Evolutionary conservation across 1,140 invertebrate species (phyloP).

Genomic region (Drosophila ficusphila): DNA sequence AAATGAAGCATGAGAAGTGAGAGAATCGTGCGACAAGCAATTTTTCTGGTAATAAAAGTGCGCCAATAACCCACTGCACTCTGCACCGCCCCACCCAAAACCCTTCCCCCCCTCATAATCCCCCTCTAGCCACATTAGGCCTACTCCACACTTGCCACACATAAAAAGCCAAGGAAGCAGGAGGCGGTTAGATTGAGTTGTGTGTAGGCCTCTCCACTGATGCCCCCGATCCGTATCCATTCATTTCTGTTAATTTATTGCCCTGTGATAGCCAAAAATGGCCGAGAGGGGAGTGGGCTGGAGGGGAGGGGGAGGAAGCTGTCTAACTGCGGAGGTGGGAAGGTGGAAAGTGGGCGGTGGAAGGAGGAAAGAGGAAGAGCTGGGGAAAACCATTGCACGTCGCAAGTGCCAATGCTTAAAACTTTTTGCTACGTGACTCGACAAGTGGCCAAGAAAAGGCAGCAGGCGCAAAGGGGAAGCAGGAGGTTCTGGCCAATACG

Average conservation of each 20-base stretch:
- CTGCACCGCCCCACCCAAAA: conserved; percentile 31
- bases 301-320: not conserved
- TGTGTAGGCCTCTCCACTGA: conserved; percentile 36
- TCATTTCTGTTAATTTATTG: conserved; percentile 81
- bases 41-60: conserved; percentile 66
- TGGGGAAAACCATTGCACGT: conserved; percentile 65
- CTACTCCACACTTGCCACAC: conserved; percentile 46
- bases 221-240: conserved; percentile 45
- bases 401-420: conserved; percentile 80
- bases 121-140: conserved; percentile 22
- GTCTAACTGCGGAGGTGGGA: conserved; percentile 1
- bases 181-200: conserved; percentile 47
- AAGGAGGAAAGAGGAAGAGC: not conserved
- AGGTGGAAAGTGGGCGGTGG: not conserved
- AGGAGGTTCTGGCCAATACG: conserved; percentile 63
- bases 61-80: conserved; percentile 80
- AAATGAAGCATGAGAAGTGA: conserved; percentile 36
- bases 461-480: not conserved
- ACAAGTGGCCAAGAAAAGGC: conserved; percentile 52
- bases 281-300: conserved; percentile 17
- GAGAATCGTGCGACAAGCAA: conserved; percentile 44
- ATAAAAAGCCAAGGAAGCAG: conserved; percentile 39
- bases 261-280: conserved; percentile 62
- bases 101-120: not conserved
- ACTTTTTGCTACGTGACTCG: conserved; percentile 81